A percentile compares a stretch with the other conserved stretches of the same genome.
Evolutionary conservation across 2,888 invertebrate species (phyloP).

Genomic region (Drymonia ruficornis): DNA sequence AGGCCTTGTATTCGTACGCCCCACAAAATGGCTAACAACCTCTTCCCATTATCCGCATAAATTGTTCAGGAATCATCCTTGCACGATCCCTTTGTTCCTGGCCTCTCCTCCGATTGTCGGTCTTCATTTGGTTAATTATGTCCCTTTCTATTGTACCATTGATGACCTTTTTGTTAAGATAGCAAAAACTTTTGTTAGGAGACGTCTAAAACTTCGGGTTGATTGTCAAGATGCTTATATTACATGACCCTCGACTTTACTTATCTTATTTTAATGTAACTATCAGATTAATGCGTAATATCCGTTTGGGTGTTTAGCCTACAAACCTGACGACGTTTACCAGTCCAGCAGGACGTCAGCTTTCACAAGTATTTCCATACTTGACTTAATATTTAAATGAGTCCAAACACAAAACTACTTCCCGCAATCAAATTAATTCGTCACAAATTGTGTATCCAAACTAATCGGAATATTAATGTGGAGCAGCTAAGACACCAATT

Average conservation of each 20-base stretch:
- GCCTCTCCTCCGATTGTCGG: conserved; percentile 42
- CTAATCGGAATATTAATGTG: conserved; percentile 55
- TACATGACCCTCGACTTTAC: too few relatives aligned
- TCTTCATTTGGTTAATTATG: conserved; percentile 58
- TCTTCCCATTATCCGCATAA: conserved; percentile 51
- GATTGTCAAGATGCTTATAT: neutral
- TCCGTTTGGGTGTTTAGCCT: too few relatives aligned
- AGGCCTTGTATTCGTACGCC: conserved; percentile 36
- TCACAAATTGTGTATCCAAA: conserved; percentile 26
- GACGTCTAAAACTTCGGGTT: neutral
- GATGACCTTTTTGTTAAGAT: conserved; percentile 33
- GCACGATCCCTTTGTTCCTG: conserved; percentile 44
- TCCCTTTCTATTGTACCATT: conserved; percentile 37
- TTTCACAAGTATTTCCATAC: too few relatives aligned
- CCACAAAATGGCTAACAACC: conserved; percentile 41
- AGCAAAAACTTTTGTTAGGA: neutral
- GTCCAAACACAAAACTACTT: too few relatives aligned
- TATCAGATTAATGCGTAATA: too few relatives aligned
- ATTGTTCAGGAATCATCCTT: conserved; percentile 52
- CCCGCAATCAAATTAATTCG: conserved; percentile 1
- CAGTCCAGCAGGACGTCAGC: too few relatives aligned
- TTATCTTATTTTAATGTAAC: too few relatives aligned
- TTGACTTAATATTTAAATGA: too few relatives aligned
- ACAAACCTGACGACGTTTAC: too few relatives aligned
- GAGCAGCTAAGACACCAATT: conserved; percentile 47